Evolutionary conservation across 2,888 invertebrate species (phyloP).

Genomic region (Pantelozetes paolii): DNA sequence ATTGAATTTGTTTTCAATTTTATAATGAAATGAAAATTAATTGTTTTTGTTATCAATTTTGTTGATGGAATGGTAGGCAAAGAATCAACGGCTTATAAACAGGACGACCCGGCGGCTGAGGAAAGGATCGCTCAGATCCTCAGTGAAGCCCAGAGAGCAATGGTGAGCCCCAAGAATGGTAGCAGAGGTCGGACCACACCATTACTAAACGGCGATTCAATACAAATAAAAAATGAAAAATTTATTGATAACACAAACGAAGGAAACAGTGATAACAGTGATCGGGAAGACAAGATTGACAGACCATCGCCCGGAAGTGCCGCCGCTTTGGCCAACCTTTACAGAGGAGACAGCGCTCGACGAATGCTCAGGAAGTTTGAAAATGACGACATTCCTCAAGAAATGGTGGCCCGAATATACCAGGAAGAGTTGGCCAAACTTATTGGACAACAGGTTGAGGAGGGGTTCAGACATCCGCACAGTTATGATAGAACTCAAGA

Average conservation of each 20-base stretch:
- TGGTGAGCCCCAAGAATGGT: constrained; percentile 57
- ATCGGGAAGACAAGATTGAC: constrained; percentile 39
- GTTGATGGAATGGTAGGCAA: constrained; percentile 61
- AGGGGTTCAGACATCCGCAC: constrained; percentile 47
- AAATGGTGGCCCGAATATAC: constrained; percentile 89
- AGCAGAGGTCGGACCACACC: constrained; percentile 14
- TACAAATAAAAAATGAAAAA: constrained; percentile 19
- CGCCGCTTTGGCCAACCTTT: constrained; percentile 31
- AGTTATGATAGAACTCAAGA: constrained; percentile 62
- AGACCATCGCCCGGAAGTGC: constrained; percentile 35
- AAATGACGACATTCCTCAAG: constrained; percentile 91
- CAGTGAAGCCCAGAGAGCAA: constrained; percentile 83
- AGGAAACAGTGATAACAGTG: constrained; percentile 39
- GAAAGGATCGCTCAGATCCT: constrained; percentile 90
- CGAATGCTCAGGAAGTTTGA: constrained; percentile 54
- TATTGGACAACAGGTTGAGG: constrained; percentile 60
- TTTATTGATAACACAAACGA: constrained; percentile 35
- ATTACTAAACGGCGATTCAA: constrained; percentile 32
- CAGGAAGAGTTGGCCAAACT: constrained; percentile 91
- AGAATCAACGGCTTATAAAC: constrained; percentile 64
- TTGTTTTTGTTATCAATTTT: neutral
- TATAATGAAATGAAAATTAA: neutral
- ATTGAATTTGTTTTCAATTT: neutral
- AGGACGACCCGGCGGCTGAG: constrained; percentile 69
- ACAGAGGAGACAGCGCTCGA: constrained; percentile 23